Percentiles rank a stretch among this genome's conserved stretches.
phyloP scores from a whole-genome alignment of 2,797 vertebrate genomes.

The Platalea minor region DNA sequence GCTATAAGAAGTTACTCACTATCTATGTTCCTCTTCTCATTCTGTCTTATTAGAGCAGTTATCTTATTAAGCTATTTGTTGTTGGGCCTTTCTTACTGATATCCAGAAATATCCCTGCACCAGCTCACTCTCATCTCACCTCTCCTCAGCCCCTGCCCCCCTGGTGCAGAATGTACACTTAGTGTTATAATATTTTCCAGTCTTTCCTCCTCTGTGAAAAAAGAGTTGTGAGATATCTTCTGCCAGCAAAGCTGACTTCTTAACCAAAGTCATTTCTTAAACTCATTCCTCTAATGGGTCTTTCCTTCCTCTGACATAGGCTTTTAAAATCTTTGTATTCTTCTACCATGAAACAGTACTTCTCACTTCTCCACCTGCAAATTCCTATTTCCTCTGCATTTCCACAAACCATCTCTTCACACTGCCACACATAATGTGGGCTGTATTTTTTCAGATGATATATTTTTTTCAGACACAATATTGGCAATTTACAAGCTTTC shows the following conservation, averaged over 20 bases:
- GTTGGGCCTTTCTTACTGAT: neutral
- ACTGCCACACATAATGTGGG: rapidly evolving
- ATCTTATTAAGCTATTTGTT: neutral
- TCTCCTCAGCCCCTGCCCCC: rapidly evolving
- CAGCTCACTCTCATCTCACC: rapidly evolving
- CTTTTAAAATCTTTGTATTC: neutral
- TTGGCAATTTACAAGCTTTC: neutral
- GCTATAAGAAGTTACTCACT: neutral
- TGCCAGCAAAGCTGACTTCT: neutral
- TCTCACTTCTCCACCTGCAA: neutral
- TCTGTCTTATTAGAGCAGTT: neutral
- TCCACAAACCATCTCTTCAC: neutral
- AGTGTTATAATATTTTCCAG: neutral
- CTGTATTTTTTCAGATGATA: neutral
- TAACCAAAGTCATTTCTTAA: neutral
- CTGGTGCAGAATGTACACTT: neutral
- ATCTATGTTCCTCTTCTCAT: neutral
- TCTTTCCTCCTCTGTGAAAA: neutral
- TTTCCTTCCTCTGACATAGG: neutral
- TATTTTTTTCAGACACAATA: neutral
- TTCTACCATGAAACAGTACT: neutral
- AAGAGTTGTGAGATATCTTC: neutral
- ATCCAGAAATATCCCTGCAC: neutral
- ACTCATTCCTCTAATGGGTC: rapidly evolving
- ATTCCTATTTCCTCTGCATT: neutral